These are phyloP conservation scores for Eristalis intricaria DNA, from an alignment of 2,888 invertebrate species.

Conservation along the genomic window DNA sequence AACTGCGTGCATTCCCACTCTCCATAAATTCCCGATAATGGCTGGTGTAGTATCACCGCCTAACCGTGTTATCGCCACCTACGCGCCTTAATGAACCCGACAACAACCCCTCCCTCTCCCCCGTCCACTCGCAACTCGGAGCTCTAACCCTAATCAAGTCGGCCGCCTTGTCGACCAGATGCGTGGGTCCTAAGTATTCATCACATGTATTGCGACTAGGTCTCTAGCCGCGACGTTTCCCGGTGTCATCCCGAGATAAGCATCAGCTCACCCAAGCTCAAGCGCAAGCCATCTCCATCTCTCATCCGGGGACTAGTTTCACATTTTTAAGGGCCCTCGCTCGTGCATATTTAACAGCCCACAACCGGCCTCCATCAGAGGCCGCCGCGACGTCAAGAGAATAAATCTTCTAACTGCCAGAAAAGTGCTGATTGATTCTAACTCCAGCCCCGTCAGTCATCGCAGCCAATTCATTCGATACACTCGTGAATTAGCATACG, in stretches of 20 bases:
- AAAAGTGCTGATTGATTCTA: slow-evolving; percentile 47
- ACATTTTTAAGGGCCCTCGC: background rate
- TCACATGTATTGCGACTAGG: background rate
- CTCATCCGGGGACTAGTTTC: background rate
- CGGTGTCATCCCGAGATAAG: background rate
- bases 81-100: slow-evolving; percentile 33
- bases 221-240: background rate
- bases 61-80: slow-evolving; percentile 34
- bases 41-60: background rate
- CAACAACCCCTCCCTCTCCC: background rate
- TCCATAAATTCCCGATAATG: background rate
- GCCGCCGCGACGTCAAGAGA: background rate
- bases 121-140: too few species aligned
- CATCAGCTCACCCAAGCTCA: background rate
- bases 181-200: background rate
- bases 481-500: slow-evolving; percentile 24
- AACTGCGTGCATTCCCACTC: background rate
- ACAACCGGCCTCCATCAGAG: slow-evolving; percentile 35
- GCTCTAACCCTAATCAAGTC: background rate
- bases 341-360: background rate
- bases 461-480: slow-evolving; percentile 13
- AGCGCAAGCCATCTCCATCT: background rate
- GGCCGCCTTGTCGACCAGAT: background rate
- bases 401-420: slow-evolving; percentile 23
- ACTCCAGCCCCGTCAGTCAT: background rate